phyloP scores from a whole-genome alignment of 2,797 vertebrate species.

The Pantherophis vulpinus region DNA sequence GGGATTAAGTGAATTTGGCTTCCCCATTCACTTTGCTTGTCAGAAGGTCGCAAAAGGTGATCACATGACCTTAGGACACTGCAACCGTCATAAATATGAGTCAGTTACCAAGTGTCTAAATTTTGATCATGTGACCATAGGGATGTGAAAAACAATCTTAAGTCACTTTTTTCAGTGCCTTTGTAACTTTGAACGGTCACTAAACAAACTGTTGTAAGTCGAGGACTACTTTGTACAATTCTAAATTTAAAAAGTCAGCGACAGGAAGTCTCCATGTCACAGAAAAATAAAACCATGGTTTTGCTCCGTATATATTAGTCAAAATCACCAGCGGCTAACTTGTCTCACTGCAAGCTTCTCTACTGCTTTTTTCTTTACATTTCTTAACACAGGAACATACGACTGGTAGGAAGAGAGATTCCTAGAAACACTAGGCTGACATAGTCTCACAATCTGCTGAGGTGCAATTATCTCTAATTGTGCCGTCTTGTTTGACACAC shows the following conservation, averaged over 20 bases:
- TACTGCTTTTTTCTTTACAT: not conserved
- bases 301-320: not conserved
- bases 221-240: not conserved
- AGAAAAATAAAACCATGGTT: not conserved
- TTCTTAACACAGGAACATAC: not conserved
- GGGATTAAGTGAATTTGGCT: not conserved
- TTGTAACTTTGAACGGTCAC: not conserved
- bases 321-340: not conserved
- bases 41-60: not conserved
- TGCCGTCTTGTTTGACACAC: not conserved
- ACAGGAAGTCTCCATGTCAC: not conserved
- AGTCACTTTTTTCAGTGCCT: not conserved
- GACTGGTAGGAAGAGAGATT: not conserved
- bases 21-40: not conserved
- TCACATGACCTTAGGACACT: rapidly evolving
- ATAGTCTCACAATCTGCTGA: not conserved
- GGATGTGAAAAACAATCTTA: not conserved
- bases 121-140: not conserved
- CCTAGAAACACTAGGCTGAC: constrained; percentile 3
- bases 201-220: not conserved
- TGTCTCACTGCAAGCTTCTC: not conserved
- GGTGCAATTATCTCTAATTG: constrained; percentile 11
- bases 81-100: not conserved
- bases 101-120: not conserved
- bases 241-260: not conserved